Evolutionary conservation across 2,888 invertebrate genomes (phyloP).

Genomic region (Drosophila fungiperda): DNA sequence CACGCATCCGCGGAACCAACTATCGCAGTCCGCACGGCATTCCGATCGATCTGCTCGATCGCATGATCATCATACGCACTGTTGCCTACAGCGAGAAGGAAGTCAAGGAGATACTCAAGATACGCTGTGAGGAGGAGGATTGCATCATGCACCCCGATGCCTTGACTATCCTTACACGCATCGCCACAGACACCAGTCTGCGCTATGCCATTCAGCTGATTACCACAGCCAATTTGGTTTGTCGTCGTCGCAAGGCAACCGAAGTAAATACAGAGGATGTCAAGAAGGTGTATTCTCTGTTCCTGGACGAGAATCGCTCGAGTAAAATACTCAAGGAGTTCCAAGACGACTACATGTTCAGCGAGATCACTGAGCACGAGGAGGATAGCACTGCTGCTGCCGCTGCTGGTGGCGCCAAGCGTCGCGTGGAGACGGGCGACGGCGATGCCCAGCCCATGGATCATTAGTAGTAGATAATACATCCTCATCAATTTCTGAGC

Average conservation of each 20-base stretch:
- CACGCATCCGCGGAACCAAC: conserved; percentile 96
- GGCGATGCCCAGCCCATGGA: conserved; percentile 83
- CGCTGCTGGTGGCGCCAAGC: conserved; percentile 54
- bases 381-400: conserved; percentile 51
- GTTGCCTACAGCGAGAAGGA: conserved; percentile 95
- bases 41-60: conserved; percentile 97
- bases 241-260: conserved; percentile 93
- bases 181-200: conserved; percentile 96
- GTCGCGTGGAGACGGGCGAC: conserved; percentile 66
- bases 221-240: conserved; percentile 97
- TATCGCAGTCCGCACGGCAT: conserved; percentile 98
- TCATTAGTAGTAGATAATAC: conserved; percentile 57
- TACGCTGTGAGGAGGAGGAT: conserved; percentile 98
- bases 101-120: conserved; percentile 95
- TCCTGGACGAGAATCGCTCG: conserved; percentile 97
- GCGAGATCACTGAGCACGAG: conserved; percentile 86
- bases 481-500: conserved; percentile 44
- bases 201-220: conserved; percentile 99
- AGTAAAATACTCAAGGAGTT: conserved; percentile 97
- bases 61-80: conserved; percentile 97
- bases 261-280: conserved; percentile 95
- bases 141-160: conserved; percentile 97
- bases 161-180: conserved; percentile 94
- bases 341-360: conserved; percentile 98
- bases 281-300: conserved; percentile 96